Evolutionary conservation across 1,140 invertebrate genomes (phyloP), one percentile per base, ranked within the genome.

Genomic region (Tetranychus urticae): DNA sequence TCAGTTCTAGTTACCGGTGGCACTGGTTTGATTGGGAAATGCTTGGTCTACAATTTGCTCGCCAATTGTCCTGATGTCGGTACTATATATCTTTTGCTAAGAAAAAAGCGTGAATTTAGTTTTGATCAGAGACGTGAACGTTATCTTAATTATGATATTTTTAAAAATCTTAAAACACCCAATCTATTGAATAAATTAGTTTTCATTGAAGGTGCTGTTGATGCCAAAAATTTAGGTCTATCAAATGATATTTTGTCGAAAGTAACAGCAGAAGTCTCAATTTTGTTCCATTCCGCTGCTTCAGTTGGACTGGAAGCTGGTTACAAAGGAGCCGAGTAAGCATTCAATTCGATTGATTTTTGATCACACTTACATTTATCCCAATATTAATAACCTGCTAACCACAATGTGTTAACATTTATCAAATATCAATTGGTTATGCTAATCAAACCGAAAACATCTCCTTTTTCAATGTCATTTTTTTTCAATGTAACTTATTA

Each of bases 251-350:
- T 52, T 33, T 33, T n/a, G 7, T 52, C 50, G 23, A 23, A n/a
- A 2, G 31, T 52, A 7, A 52, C 31, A n/a, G 6, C 7, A 2
- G 50, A 52, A 66, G 85, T 96, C 55, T 84, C 86, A 58, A 77
- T 97, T 63, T 90, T 97, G 14, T 96, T 97, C 76, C 92, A 97
- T 73, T 92, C 88, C 57, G 93, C 93, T 4, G 93, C 93, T 39
- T 97, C 93, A n/a, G 84, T 97, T 55, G 88, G 91, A 72, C 97
- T 97, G 73, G 91, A 97, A 71, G 92, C 97, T 75, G 87, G 88
- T 62, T 77, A 97, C 61, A 91, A 91, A 55, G 34, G 13, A 3
- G 34, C 10, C 5, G 84, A 89, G 46, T 86, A 84, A 68, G 88
- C 88, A 23, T 23, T 23, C 23, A 23, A 23, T 23, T 23, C 23